Evolutionary conservation across 2,888 invertebrate species (phyloP).

Genomic region (Rotaria macrura): DNA sequence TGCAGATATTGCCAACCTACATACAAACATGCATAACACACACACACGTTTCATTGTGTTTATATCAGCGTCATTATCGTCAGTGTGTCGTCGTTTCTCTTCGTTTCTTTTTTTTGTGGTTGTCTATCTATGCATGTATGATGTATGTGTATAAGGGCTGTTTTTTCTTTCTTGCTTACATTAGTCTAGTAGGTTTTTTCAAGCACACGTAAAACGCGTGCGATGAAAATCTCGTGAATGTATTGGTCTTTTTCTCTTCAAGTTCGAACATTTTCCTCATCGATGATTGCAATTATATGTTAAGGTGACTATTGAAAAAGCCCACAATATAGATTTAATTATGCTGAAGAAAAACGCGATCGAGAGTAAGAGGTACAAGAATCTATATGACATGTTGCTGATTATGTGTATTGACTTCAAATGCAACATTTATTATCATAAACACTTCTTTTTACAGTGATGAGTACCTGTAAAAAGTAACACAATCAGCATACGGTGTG

Average conservation of each 20-base stretch:
- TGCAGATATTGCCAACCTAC: too few relatives aligned
- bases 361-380: not conserved
- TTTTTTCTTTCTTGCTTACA: not conserved
- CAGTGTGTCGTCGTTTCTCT: not conserved
- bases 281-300: not conserved
- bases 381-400: not conserved
- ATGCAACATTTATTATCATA: not conserved
- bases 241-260: not conserved
- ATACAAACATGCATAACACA: not conserved
- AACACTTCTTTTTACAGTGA: not conserved
- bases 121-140: not conserved
- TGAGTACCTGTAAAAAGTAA: not conserved
- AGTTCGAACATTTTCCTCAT: not conserved
- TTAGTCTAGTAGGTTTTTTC: not conserved
- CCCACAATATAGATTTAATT: not conserved
- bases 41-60: not conserved
- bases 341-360: too few relatives aligned
- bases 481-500: not conserved
- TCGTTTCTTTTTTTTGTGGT: not conserved
- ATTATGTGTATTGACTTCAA: not conserved
- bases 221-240: not conserved
- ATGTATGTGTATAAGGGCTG: not conserved
- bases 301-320: not conserved
- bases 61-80: constrained; percentile 2
- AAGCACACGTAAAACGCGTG: not conserved